Percentiles rank a stretch among this genome's conserved stretches.
Evolutionary conservation across 1,140 invertebrate species (phyloP).

Genomic region (Zaprionus africanus): DNA sequence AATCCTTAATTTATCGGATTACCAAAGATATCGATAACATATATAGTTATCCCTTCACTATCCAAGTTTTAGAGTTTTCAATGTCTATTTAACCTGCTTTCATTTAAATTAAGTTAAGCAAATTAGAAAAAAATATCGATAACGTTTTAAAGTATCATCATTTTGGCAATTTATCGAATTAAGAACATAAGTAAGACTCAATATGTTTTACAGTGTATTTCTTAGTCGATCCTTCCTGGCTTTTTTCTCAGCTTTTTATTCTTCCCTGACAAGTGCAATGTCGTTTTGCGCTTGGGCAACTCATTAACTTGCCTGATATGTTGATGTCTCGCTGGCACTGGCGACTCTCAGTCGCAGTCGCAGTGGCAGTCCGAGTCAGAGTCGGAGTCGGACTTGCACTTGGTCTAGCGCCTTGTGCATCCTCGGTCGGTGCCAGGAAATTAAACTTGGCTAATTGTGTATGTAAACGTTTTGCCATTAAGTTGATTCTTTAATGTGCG

Average conservation of each 20-base stretch:
- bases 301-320: constrained; percentile 37
- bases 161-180: too few relatives aligned
- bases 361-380: neutral
- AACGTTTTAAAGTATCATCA: too few relatives aligned
- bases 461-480: constrained; percentile 75
- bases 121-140: too few relatives aligned
- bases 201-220: neutral
- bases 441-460: constrained; percentile 71
- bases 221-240: neutral
- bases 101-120: too few relatives aligned
- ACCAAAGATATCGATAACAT: too few relatives aligned
- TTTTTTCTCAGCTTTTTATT: neutral
- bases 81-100: too few relatives aligned
- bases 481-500: constrained; percentile 61
- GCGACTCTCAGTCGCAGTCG: neutral
- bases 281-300: constrained; percentile 7
- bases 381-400: neutral
- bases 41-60: too few relatives aligned
- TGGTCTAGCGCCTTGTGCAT: constrained; percentile 2
- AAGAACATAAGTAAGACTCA: too few relatives aligned
- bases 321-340: neutral
- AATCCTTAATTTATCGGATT: too few relatives aligned
- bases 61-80: too few relatives aligned
- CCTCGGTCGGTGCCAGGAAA: constrained; percentile 60
- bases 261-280: neutral